Evolutionary conservation across 1,140 invertebrate genomes (phyloP).

Genomic region (Notospermus geniculatus): DNA sequence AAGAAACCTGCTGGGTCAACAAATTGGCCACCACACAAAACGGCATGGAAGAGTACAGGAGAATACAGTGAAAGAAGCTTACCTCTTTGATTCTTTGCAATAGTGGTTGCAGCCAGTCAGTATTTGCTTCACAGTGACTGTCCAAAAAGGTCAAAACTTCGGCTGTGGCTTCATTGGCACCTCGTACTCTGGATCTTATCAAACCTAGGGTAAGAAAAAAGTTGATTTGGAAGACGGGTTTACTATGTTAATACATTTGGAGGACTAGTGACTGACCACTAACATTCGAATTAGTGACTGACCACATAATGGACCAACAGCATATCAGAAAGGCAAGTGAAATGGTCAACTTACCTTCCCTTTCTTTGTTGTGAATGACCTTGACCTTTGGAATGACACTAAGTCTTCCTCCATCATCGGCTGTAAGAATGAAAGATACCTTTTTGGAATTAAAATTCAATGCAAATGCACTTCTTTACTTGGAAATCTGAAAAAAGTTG

Average conservation of each 20-base stretch:
- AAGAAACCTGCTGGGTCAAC: no score
- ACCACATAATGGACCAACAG: no score
- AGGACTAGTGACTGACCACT: no score
- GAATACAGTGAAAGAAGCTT: not conserved
- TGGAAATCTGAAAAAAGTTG: no score
- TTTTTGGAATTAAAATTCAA: not conserved
- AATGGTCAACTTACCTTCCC: slow-evolving; percentile 66
- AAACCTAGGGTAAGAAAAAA: slow-evolving; percentile 34
- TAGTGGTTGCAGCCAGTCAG: slow-evolving; percentile 56
- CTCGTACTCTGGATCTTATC: slow-evolving; percentile 55
- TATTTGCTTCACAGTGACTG: slow-evolving; percentile 56
- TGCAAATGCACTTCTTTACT: no score
- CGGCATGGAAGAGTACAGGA: no score
- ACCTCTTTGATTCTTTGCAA: slow-evolving; percentile 52
- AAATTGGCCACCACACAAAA: no score
- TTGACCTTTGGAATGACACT: slow-evolving; percentile 87
- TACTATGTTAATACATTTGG: no score
- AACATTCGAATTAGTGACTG: no score
- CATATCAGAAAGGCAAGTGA: no score
- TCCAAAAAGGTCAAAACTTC: slow-evolving; percentile 57
- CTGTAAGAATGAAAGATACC: slow-evolving; percentile 61
- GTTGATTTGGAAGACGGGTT: no score
- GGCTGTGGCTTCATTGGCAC: slow-evolving; percentile 50
- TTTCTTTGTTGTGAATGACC: slow-evolving; percentile 82
- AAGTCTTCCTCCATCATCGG: slow-evolving; percentile 82